Evolutionary conservation across 2,113 vertebrate species (phyloP).

Genomic region (Cochlearius cochlearius): DNA sequence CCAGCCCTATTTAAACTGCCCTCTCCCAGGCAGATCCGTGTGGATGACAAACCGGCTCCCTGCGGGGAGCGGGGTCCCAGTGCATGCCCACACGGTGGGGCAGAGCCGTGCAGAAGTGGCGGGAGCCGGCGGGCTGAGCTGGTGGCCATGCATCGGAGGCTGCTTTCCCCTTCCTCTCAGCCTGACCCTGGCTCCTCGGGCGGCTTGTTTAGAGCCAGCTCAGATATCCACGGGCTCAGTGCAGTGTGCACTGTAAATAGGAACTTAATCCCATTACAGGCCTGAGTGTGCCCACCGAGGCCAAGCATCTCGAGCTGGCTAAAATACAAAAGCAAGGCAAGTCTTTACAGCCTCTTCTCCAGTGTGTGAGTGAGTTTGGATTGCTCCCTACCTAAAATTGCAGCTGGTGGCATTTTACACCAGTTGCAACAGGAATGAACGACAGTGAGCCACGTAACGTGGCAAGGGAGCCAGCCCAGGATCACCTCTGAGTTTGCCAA

Average conservation of each 20-base stretch:
- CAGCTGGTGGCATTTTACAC: not conserved
- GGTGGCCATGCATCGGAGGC: not conserved
- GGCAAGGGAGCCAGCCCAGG: not conserved
- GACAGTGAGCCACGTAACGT: fast-evolving
- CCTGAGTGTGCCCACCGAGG: not conserved
- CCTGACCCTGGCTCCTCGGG: not conserved
- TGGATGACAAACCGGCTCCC: not conserved
- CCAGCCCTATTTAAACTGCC: not conserved
- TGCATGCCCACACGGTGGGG: fast-evolving
- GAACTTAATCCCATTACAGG: not conserved
- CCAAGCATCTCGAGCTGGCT: not conserved
- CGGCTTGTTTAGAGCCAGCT: not conserved
- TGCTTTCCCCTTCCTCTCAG: not conserved
- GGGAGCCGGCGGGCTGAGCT: not conserved
- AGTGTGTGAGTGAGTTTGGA: not conserved
- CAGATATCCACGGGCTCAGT: not conserved
- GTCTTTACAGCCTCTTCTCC: not conserved
- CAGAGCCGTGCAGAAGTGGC: not conserved
- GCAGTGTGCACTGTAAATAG: not conserved
- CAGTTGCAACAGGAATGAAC: not conserved
- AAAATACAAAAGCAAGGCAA: not conserved
- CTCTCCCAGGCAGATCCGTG: not conserved
- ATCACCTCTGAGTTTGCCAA: not conserved
- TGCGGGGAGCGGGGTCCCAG: fast-evolving
- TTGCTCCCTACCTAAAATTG: not conserved